phyloP scores from a whole-genome alignment of 2,797 vertebrate species.

The Lateolabrax maculatus region DNA sequence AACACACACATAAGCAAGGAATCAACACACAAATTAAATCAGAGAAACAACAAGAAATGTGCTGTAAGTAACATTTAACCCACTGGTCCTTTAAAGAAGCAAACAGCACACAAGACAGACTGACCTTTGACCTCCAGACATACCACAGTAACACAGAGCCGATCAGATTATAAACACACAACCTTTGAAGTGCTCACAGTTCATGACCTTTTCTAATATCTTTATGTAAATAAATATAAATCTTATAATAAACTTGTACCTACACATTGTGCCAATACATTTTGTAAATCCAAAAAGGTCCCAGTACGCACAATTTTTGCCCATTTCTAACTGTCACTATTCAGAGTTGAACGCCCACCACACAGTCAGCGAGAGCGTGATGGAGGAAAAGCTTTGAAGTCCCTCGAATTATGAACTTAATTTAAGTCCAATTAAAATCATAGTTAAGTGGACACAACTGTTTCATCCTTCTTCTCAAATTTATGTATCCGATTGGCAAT shows the following conservation, averaged over 20 bases:
- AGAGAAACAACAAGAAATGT: not conserved
- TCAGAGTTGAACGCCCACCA: too few relatives aligned
- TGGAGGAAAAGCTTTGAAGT: not conserved
- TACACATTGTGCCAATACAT: too few relatives aligned
- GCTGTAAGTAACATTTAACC: not conserved
- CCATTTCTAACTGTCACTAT: not conserved
- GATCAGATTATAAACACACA: constrained; percentile 5
- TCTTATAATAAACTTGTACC: not conserved
- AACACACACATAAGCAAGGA: too few relatives aligned
- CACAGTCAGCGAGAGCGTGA: not conserved
- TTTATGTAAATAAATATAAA: not conserved
- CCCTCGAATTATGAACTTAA: not conserved
- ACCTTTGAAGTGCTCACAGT: not conserved
- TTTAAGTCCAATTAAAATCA: not conserved
- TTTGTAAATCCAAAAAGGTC: too few relatives aligned
- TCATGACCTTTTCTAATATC: not conserved
- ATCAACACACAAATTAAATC: not conserved
- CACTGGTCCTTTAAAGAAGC: not conserved
- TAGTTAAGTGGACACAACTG: not conserved
- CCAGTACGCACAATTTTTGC: too few relatives aligned
- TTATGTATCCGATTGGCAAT: not conserved
- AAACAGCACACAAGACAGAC: not conserved
- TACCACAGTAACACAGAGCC: not conserved
- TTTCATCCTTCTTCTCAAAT: not conserved
- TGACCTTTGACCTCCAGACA: not conserved